These are phyloP conservation scores for Synergus japonicus DNA, from an alignment of 2,888 invertebrate species.

Conservation along the genomic window DNA sequence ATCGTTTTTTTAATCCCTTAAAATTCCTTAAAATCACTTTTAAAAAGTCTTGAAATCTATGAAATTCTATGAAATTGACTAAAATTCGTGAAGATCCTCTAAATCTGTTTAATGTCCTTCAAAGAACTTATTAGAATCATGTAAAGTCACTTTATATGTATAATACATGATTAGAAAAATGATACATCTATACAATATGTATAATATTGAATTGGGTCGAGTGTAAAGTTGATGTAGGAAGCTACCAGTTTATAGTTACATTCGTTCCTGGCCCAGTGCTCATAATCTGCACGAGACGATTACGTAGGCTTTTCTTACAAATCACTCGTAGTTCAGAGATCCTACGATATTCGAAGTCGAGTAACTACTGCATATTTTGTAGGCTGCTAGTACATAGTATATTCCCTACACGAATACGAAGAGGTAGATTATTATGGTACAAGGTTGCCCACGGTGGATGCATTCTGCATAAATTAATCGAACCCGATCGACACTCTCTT, in stretches of 20 bases:
- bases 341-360: constrained; percentile 1
- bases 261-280: not conserved
- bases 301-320: constrained; percentile 3
- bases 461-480: constrained; percentile 56
- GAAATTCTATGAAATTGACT: no score
- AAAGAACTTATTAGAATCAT: no score
- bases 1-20: no score
- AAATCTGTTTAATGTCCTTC: no score
- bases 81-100: no score
- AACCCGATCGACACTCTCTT: constrained; percentile 3
- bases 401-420: not conserved
- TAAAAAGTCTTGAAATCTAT: no score
- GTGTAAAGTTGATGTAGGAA: not conserved
- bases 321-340: not conserved
- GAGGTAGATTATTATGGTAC: constrained; percentile 25
- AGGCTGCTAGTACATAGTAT: not conserved
- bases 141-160: no score
- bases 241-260: not conserved
- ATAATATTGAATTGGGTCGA: not conserved
- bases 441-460: constrained; percentile 50
- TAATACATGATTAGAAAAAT: no score
- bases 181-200: no score
- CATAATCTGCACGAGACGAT: not conserved
- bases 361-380: constrained; percentile 13
- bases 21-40: no score